Conservation (phyloP, 2,888 invertebrate genomes). For the Suillia variegata region DNA sequence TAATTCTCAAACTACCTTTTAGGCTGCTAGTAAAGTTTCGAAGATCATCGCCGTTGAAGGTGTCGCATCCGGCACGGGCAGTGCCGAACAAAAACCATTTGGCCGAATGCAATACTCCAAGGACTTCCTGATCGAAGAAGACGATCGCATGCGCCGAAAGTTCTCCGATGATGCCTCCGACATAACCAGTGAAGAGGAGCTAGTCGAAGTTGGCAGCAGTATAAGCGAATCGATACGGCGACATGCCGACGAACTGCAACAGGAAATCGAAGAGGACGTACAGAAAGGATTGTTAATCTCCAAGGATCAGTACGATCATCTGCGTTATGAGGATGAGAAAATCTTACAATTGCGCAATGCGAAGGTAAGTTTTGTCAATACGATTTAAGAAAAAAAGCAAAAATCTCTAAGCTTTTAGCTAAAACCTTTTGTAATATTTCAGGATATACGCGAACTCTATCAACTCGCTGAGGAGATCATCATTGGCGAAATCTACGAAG, state of each 20-base stretch:
- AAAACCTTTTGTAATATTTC: no score
- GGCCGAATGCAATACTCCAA: no score
- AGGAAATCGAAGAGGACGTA: conserved; percentile 50
- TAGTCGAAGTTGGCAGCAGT: conserved; percentile 44
- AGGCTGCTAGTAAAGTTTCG: conserved; percentile 19
- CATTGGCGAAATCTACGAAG: conserved; percentile 56
- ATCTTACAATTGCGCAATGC: conserved; percentile 64
- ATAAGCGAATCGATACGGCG: conserved; percentile 44
- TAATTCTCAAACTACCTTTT: background rate
- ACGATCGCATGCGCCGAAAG: conserved; percentile 19
- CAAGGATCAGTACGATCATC: conserved; percentile 63
- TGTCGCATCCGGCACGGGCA: background rate
- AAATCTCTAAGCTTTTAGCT: no score
- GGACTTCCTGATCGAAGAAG: background rate
- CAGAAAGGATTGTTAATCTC: conserved; percentile 63
- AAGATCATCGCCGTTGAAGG: conserved; percentile 12
- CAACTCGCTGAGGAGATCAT: conserved; percentile 67
- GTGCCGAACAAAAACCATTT: no score
- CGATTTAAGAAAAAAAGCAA: conserved; percentile 1
- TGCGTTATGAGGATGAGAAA: conserved; percentile 65
- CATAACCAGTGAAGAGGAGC: conserved; percentile 39
- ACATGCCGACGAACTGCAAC: conserved; percentile 44
- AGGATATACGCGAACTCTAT: conserved; percentile 70
- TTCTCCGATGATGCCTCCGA: conserved; percentile 48
- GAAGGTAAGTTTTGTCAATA: conserved; percentile 57